These are phyloP conservation scores for Tetraneura akinire DNA, from an alignment of 1,140 invertebrate species.

Conservation along the genomic window DNA sequence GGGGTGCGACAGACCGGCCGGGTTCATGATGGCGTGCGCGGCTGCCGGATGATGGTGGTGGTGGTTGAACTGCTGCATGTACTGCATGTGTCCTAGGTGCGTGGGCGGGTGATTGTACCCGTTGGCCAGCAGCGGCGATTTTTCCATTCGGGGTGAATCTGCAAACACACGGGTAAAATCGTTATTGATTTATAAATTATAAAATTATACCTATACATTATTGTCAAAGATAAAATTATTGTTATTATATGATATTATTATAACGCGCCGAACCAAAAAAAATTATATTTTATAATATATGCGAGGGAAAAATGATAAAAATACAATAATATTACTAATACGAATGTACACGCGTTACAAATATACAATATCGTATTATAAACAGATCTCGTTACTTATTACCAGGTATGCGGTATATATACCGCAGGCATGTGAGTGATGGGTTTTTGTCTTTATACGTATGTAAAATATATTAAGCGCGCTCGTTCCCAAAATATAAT, in stretches of 20 bases:
- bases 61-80: conserved; percentile 79
- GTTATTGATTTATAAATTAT: no score
- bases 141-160: conserved; percentile 66
- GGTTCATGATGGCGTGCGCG: conserved; percentile 76
- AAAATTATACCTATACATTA: no score
- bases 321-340: no score
- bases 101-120: conserved; percentile 93
- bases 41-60: conserved; percentile 63
- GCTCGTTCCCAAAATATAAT: conserved; percentile 28
- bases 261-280: no score
- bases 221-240: no score
- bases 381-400: conserved; percentile 36
- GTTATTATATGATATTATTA: no score
- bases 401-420: no score
- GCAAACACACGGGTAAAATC: neutral
- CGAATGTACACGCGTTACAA: no score
- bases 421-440: conserved; percentile 25
- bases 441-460: conserved; percentile 44
- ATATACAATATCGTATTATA: no score
- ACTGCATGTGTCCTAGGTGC: conserved; percentile 84
- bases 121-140: conserved; percentile 86
- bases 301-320: no score
- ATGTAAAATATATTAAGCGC: neutral
- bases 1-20: conserved; percentile 79
- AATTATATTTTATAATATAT: no score